Base-by-base conservation (phyloP, 2,888 invertebrate species). In the Julus scanicus region DNA sequence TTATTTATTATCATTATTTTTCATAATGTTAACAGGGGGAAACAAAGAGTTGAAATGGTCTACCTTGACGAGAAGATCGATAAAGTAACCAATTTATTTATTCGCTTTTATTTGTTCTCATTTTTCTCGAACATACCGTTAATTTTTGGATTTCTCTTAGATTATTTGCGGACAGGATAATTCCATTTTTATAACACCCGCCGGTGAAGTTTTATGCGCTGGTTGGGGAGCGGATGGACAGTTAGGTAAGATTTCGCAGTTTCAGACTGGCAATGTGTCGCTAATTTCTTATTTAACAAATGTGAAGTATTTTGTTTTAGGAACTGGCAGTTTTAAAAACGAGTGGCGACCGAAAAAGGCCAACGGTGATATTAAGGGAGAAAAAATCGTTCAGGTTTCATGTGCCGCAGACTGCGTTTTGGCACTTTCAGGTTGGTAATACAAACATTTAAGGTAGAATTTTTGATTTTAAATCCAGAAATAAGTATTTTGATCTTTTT, bases 141-240 rank as follows among this genome's bases (percentile, higher is more conserved):
- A 84, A 84, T 1, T n/a, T 84, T 20, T 39, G 39, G n/a, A 20
- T 63, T 84, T 84, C 39, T 39, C 39, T 17, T 84, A 84, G 84
- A 39, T 98, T 11, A 94, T 95, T 90, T 97, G 98, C 92, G 98
- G 98, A 0, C 98, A 97, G 92, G 98, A 99, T 93, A 97, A 98
- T 91, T 96, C 95, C 94, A 92, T 97, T 90, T 95, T 97, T 90
- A 91, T 98, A 89, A 96, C 96, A 89, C 94, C 95, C 91, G 93
- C 94, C 39, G 98, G 99, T 0, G 94, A 94, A 90, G 96, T 99
- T 4, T 98, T 94, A 91, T 94, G 96, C 0, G 98, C 97, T 92
- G 99, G 99, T 0, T 97, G 97, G 95, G 97, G 98, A 49, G 96
- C 97, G 0, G 98, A 99, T 92, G 99, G 99, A 0, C 99, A 99